Evolutionary conservation across 64 coral and sea anemone species (phyloP).

Genomic region (Dendrophyllia cribrosa): DNA sequence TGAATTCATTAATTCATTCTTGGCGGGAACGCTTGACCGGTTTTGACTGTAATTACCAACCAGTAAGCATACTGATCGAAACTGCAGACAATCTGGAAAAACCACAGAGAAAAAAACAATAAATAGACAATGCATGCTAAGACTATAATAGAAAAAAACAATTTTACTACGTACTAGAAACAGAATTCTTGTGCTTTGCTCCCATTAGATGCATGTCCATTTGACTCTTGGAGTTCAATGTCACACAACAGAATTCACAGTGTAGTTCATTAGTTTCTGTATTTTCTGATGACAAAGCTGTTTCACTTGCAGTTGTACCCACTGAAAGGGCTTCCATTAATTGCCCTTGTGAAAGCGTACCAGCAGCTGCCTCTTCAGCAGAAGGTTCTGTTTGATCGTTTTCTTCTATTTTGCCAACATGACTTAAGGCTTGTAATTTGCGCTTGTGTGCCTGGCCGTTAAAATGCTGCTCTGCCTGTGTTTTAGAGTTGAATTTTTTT

Average conservation of each 20-base stretch:
- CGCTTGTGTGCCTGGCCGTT: constrained; percentile 26
- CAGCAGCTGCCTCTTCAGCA: background rate
- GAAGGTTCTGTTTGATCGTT: background rate
- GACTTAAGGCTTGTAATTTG: background rate
- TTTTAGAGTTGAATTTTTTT: constrained; percentile 55
- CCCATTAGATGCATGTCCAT: constrained; percentile 48
- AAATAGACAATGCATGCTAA: too few species aligned
- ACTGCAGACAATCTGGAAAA: too few species aligned
- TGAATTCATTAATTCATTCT: too few species aligned
- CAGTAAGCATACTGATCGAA: too few species aligned
- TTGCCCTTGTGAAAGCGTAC: background rate
- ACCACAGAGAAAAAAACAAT: too few species aligned
- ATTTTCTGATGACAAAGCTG: background rate
- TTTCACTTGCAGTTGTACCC: background rate
- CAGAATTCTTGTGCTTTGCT: constrained; percentile 70
- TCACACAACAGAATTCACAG: constrained; percentile 42
- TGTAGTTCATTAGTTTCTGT: background rate
- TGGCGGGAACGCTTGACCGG: too few species aligned
- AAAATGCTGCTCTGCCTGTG: constrained; percentile 52
- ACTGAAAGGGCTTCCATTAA: background rate
- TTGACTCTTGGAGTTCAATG: constrained; percentile 52
- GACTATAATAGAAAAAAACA: too few species aligned
- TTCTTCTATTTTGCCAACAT: background rate
- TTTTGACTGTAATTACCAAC: too few species aligned
- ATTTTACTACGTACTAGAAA: constrained; percentile 43